phyloP scores from a whole-genome alignment of 2,113 vertebrate genomes.

The Puntigrus tetrazona region DNA sequence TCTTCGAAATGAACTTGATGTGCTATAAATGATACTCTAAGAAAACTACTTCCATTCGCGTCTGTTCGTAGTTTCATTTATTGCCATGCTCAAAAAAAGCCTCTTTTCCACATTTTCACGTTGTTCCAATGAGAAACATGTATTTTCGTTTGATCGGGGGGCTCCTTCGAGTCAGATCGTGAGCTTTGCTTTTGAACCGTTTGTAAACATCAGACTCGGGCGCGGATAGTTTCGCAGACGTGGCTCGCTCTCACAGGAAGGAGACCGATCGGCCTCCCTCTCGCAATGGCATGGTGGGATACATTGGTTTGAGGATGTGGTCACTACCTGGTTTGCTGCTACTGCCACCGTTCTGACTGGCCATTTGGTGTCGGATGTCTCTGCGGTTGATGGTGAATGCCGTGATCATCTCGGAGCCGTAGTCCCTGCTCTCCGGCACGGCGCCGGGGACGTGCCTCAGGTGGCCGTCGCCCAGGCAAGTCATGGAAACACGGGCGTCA shows the following conservation, averaged over 20 bases:
- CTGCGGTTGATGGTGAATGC: slow-evolving; percentile 76
- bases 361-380: slow-evolving; percentile 75
- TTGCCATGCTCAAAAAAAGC: slow-evolving; percentile 79
- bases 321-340: slow-evolving; percentile 75
- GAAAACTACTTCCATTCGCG: slow-evolving; percentile 43
- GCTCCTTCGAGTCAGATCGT: neutral
- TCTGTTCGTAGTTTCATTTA: slow-evolving; percentile 73
- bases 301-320: slow-evolving; percentile 61
- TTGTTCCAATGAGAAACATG: slow-evolving; percentile 38
- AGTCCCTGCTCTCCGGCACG: slow-evolving; percentile 76
- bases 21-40: slow-evolving; percentile 59
- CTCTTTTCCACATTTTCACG: slow-evolving; percentile 47
- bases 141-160: slow-evolving; percentile 47
- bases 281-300: slow-evolving; percentile 59
- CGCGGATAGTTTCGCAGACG: slow-evolving; percentile 22
- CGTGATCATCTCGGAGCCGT: slow-evolving; percentile 73
- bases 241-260: slow-evolving; percentile 51
- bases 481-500: slow-evolving; percentile 93
- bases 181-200: slow-evolving; percentile 58
- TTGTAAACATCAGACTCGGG: slow-evolving; percentile 83
- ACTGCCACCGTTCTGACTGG: slow-evolving; percentile 75
- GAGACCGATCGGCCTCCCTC: slow-evolving; percentile 57
- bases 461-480: slow-evolving; percentile 72
- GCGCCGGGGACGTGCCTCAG: slow-evolving; percentile 70
- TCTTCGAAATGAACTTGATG: slow-evolving; percentile 51